Base-by-base conservation (phyloP, 2,113 vertebrate species). In the Pelobates fuscus region DNA sequence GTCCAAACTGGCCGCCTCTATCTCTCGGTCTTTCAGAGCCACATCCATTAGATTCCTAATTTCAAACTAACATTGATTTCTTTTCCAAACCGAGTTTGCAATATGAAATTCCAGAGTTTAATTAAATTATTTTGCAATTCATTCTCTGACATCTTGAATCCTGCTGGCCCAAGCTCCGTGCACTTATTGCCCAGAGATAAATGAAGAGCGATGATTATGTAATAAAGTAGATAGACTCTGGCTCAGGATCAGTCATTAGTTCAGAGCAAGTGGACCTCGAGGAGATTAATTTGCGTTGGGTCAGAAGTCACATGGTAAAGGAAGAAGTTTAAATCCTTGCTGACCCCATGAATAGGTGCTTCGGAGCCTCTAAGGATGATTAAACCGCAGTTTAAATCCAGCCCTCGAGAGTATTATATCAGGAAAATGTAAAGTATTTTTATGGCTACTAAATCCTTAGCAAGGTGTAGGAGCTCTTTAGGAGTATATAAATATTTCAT, bases 41-140 rank as follows among this genome's bases (percentile, higher is more conserved):
- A 5, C 52, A 54, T 74, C 71, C 62, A 74, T 74, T 74, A 74
- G 62, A 74, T 64, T 63, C 64, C 52, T 74, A 66, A 74, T 74
- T 29, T 74, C 44, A 41, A 66, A 74, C 71, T 32, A 66, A 43
- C 71, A 74, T 74, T 37, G 71, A 74, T 74, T 65, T 26, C 20
- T 66, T 58, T 41, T 64, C 49, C n/a, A 57, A 57, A 65, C 60
- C 30, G 11, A 74, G 71, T 72, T 72, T 72, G 70, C 59, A 12
- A 66, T 66, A 74, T 74, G 27, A 66, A 74, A 74, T 74, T 74
- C 32, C 70, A 72, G 49, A 24, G 43, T 32, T 32, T 72, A 72
- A 72, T 64, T 25, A 32, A 72, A 72, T 72, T 72, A 72, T 58
- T 54, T 27, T 63, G 59, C 70, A 72, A 72, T 72, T 72, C 70